phyloP scores from a whole-genome alignment of 2,797 vertebrate genomes.

The Galago senegalensis region DNA sequence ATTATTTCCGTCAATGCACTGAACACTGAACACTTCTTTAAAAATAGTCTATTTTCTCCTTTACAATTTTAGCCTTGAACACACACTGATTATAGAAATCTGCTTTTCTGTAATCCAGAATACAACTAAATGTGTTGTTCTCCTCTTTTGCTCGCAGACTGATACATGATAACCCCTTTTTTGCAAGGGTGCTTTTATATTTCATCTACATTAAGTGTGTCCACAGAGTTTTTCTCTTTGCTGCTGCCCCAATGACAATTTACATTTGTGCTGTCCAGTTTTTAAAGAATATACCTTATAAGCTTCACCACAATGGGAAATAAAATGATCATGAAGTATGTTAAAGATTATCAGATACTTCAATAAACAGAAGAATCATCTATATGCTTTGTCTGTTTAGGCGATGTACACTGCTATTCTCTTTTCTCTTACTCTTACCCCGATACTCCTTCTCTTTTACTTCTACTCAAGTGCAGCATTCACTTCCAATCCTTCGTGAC shows the following conservation, averaged over 20 bases:
- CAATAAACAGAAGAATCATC: not conserved
- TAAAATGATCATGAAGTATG: not conserved
- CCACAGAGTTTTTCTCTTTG: not conserved
- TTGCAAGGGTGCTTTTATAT: not conserved
- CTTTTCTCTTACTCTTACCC: not conserved
- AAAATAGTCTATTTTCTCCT: not conserved
- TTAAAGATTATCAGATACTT: conserved; percentile 21
- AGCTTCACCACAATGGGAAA: not conserved
- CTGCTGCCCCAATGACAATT: not conserved
- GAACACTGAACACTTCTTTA: not conserved
- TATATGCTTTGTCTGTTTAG: not conserved
- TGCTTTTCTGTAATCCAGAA: not conserved
- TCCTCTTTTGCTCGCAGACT: not conserved
- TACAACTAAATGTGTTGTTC: not conserved
- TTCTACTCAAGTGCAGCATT: not conserved
- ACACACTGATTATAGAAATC: not conserved
- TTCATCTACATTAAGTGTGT: not conserved
- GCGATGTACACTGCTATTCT: not conserved
- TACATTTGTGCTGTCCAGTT: not conserved
- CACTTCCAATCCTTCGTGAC: not conserved
- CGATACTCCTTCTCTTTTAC: not conserved
- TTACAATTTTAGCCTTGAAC: not conserved
- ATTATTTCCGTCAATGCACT: not conserved
- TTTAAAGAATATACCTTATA: conserved; percentile 29
- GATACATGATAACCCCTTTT: not conserved